Base-by-base conservation (phyloP, 1,140 invertebrate genomes). In the Drosophila biarmipes region DNA sequence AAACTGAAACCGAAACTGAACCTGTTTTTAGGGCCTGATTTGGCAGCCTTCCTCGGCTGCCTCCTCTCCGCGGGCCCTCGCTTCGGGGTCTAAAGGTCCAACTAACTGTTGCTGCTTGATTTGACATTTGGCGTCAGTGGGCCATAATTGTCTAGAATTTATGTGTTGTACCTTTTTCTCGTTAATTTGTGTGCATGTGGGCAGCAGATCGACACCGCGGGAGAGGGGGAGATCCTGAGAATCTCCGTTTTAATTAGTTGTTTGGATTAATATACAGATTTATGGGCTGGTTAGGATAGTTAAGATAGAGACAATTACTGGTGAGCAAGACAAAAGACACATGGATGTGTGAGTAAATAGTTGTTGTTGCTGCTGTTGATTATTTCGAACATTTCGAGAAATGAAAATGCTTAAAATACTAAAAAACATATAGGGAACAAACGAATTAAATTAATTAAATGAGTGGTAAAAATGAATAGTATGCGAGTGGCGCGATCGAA, bases 301-400 rank as follows among this genome's bases (percentile, higher is more conserved):
- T 45, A 51, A 48, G 57, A 46, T 24, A 76, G 42, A 89, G 72
- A 79, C 78, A 52, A 73, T 87, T 90, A 76, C 78, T 85, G 80
- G 84, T 91, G 82, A 90, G 84, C 86, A 91, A 91, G 90, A 91
- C 90, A 91, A 91, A 91, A 91, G 90, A 91, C 90, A 91, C 90
- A 91, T 91, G 90, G 90, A 87, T 82, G 78, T 91, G 90, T 91
- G 90, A 91, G 86, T 90, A 91, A 90, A 90, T 89, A 78, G 78
- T 80, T 82, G 69, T 79, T 78, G 59, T 69, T 77, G 76, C 54
- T 49, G 35, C 31, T 46, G 21, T 72, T 43, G 10, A 49, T 69
- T 58, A 35, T 52, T 59, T 43, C 24, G 10, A 66, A 68, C 68
- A 61, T 66, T 63, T 59, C 19, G 62, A 89, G 62, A 89, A 89